Evolutionary conservation across 1,140 invertebrate species (phyloP), one percentile per base, ranked within the genome.

Genomic region (Ridgeia piscesae): DNA sequence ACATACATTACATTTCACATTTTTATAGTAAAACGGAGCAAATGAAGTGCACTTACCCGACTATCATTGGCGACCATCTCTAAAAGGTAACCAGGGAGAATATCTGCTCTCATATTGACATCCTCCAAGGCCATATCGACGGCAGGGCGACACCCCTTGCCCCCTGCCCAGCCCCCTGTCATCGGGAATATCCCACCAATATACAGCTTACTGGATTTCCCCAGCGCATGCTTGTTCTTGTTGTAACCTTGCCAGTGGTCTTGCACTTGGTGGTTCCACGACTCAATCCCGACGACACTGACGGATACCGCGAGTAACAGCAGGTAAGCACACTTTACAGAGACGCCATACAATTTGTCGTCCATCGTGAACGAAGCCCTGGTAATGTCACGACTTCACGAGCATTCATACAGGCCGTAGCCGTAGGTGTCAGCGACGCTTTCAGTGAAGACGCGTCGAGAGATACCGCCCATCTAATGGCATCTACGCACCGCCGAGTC

Each of bases 161-260:
- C 96, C 14, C 96, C 96, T 1, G 96, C 95, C 96, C 99, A 99
- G 92, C 99, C 98, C 92, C 98, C 99, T 95, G 98, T 97, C 96
- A 99, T 99, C 6, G 99, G 99, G 96, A 99, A 99, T 94, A 99
- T 99, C 34, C 98, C 99, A 91, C 98, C 99, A 95, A 99, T 99
- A 96, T 99, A 98, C 93, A 99, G 93, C 34, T 94, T 94, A 89
- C 95, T 96, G 33, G 21, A n/a, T 50, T 35, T 91, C 4, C 91
- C 91, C 58, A 21, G 27, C 27, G 58, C 58, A 77, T 1, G 14
- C 58, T 77, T 77, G 17, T 77, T 17, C 58, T 21, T 77, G 17
- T 77, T 77, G 27, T 77, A 77, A 77, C 58, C 0, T 77, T 6
- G 42, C 42, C 42, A 42, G 42, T 42, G 58, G 58, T 90, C 89